These are phyloP conservation scores for Drosophila arizonae DNA, from an alignment of 1,140 invertebrate species.

Conservation along the genomic window DNA sequence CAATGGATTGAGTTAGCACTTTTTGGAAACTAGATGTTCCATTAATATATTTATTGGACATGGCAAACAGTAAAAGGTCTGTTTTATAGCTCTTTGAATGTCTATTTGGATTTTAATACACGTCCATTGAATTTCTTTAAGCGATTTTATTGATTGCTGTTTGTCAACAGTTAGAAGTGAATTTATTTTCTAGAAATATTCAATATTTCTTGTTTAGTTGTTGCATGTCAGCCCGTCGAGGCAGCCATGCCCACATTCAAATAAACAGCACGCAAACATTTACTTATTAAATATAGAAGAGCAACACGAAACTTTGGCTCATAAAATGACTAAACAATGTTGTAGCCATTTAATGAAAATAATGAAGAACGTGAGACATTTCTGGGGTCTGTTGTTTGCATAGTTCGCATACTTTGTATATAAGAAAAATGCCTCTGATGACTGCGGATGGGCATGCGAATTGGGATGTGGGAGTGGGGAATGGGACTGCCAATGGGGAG, in stretches of 20 bases:
- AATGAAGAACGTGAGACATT: constrained; percentile 72
- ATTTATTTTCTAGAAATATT: too few relatives aligned
- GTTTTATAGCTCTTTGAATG: too few relatives aligned
- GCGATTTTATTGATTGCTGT: too few relatives aligned
- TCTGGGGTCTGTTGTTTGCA: constrained; percentile 44
- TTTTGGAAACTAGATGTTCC: too few relatives aligned
- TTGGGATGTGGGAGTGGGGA: not conserved
- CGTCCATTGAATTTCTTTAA: too few relatives aligned
- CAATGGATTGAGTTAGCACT: too few relatives aligned
- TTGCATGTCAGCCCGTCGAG: not conserved
- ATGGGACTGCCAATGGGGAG: constrained; percentile 17
- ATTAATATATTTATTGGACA: too few relatives aligned
- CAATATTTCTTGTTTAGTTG: not conserved
- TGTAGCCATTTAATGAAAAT: constrained; percentile 63
- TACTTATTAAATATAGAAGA: constrained; percentile 48
- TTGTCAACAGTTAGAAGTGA: too few relatives aligned
- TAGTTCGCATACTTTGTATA: constrained; percentile 43
- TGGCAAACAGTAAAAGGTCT: too few relatives aligned
- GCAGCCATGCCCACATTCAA: not conserved
- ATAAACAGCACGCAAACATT: constrained; percentile 20
- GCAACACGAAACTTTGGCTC: constrained; percentile 48
- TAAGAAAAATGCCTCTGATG: constrained; percentile 23
- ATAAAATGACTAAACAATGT: constrained; percentile 65
- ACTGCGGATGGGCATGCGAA: not conserved
- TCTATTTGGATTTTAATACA: too few relatives aligned